Evolutionary conservation across 2,113 vertebrate species (phyloP), one percentile per base, ranked within the genome.

Genomic region (Tragelaphus buxtoni): DNA sequence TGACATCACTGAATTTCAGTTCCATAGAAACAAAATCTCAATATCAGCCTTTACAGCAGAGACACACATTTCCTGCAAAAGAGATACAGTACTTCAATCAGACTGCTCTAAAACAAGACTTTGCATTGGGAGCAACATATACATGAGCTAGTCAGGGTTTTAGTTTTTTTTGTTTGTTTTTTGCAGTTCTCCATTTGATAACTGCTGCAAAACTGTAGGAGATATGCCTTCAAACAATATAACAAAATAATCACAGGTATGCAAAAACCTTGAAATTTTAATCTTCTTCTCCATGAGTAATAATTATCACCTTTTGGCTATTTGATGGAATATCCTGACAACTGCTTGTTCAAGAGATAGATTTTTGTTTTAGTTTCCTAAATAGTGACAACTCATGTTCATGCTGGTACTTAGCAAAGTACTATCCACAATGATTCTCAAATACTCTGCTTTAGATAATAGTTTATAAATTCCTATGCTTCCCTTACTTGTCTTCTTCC

Each of bases 291-390:
- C n/a, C 39, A 53, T 53, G n/a, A 85, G 30, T 35, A 85, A 88
- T 91, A 81, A 92, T 81, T 82, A 80, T 30, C 12, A 74, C 14
- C 47, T 39, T 77, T 77, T 90, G 55, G 55, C 55, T 91, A 89
- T 82, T 89, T 88, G 56, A 77, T 60, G 12, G 47, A 82, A 96
- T 95, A 76, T 84, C 9, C 53, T 80, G n/a, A 96, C 72, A 94
- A 83, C 9, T 88, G 12, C 24, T 92, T 6, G 45, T 51, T 83
- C 13, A 5, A 88, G 22, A 93, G 85, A 91, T 74, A 42, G 11
- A 69, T 35, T 95, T 81, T 90, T 24, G 53, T 76, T 80, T 91
- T 55, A 86, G 30, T 91, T 81, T 95, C 65, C 24, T 72, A 95
- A 69, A 84, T 51, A 42, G 72, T 86, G 39, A 53, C 45, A 90